Evolutionary conservation across 2,888 invertebrate species (phyloP).

Genomic region (Prenolepis imparis): DNA sequence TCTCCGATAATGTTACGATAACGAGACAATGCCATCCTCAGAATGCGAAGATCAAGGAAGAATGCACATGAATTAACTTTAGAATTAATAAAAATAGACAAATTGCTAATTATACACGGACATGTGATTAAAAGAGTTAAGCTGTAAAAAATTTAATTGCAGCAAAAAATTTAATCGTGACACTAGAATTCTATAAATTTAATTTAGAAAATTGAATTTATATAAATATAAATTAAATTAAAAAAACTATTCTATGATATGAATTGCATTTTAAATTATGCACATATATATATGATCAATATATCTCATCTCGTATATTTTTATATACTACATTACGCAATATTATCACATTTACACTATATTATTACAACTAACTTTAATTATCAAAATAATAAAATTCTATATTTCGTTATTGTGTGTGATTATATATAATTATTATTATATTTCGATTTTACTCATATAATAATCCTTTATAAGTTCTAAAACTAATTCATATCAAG

Average conservation of each 20-base stretch:
- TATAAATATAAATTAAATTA: neutral
- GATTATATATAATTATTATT: neutral
- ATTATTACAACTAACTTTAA: slow-evolving; percentile 20
- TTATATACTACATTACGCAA: slow-evolving; percentile 17
- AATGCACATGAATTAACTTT: neutral
- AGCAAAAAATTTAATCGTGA: neutral
- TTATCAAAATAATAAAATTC: neutral
- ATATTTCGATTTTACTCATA: neutral
- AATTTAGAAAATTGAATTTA: neutral
- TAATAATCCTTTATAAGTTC: slow-evolving; percentile 10
- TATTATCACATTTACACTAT: slow-evolving; percentile 13
- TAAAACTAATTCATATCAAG: neutral
- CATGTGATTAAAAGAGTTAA: neutral
- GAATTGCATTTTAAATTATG: slow-evolving; percentile 6
- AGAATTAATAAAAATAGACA: neutral
- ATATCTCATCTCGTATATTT: neutral
- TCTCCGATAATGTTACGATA: slow-evolving; percentile 71
- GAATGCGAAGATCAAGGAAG: slow-evolving; percentile 29
- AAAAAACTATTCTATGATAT: neutral
- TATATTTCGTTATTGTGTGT: neutral
- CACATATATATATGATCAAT: neutral
- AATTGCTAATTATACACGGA: neutral
- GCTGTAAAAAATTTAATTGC: neutral
- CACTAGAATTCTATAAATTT: neutral
- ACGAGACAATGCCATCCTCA: slow-evolving; percentile 65